Evolutionary conservation across 2,113 vertebrate genomes (phyloP).

Genomic region (Onychorhynchus coronatus): DNA sequence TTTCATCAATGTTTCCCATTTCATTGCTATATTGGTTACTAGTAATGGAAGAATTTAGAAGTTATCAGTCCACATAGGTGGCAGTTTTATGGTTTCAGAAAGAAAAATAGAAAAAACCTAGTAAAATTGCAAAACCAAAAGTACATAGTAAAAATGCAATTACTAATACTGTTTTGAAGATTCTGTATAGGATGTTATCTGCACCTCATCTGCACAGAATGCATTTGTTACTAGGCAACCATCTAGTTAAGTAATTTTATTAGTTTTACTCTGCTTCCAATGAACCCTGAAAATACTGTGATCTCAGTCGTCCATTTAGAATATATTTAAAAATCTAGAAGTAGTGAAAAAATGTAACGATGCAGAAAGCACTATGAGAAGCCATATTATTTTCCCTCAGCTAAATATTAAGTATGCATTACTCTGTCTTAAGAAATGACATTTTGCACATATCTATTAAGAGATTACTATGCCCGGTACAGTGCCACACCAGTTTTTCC

Average conservation of each 20-base stretch:
- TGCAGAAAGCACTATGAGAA: slow-evolving; percentile 9
- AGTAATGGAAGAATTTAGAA: background rate
- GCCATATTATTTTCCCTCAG: background rate
- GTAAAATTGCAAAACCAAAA: background rate
- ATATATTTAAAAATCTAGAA: slow-evolving; percentile 21
- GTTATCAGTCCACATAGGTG: background rate
- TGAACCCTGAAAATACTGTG: slow-evolving; percentile 63
- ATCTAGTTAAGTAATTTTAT: slow-evolving; percentile 62
- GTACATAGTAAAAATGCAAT: slow-evolving; percentile 24
- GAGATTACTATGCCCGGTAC: background rate
- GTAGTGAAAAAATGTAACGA: background rate
- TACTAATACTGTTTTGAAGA: slow-evolving; percentile 30
- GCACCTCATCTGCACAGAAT: slow-evolving; percentile 40
- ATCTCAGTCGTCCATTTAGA: slow-evolving; percentile 43
- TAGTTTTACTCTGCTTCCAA: slow-evolving; percentile 53
- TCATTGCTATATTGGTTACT: background rate
- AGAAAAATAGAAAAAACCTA: background rate
- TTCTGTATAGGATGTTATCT: slow-evolving; percentile 13
- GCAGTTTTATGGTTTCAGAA: background rate
- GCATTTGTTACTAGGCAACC: slow-evolving; percentile 71
- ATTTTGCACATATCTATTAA: background rate
- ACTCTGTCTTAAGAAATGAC: background rate
- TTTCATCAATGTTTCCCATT: background rate
- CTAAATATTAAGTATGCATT: background rate
- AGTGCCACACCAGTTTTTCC: background rate